Evolutionary conservation across 2,888 invertebrate genomes (phyloP).

Genomic region (Eupsilia transversa): DNA sequence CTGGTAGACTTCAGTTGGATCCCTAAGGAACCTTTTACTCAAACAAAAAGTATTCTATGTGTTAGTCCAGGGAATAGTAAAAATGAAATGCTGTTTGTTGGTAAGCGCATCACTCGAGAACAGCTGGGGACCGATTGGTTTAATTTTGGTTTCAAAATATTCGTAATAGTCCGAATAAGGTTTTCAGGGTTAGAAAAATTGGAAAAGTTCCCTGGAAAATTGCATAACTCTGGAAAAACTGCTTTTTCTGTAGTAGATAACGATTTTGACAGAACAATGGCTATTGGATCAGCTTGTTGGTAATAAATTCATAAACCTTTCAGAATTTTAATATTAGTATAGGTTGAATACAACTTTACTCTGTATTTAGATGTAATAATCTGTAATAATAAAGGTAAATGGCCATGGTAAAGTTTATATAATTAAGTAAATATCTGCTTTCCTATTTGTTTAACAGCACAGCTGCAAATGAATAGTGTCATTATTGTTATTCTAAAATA

Average conservation of each 20-base stretch:
- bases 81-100: too few species aligned
- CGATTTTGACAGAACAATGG: too few species aligned
- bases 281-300: too few species aligned
- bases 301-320: not conserved
- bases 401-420: slow-evolving; percentile 6
- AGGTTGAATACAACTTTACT: not conserved
- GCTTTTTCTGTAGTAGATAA: too few species aligned
- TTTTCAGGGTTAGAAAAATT: too few species aligned
- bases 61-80: not conserved
- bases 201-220: too few species aligned
- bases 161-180: too few species aligned
- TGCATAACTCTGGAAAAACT: too few species aligned
- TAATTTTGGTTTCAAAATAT: too few species aligned
- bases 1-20: not conserved
- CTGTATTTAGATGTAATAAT: not conserved
- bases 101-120: too few species aligned
- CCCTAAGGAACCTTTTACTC: not conserved
- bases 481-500: not conserved
- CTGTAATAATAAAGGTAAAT: not conserved
- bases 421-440: slow-evolving; percentile 6
- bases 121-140: too few species aligned
- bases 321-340: not conserved
- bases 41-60: not conserved
- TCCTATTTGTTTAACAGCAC: not conserved
- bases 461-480: not conserved